phyloP scores from a whole-genome alignment of 2,113 vertebrate species.

The Saccopteryx bilineata region DNA sequence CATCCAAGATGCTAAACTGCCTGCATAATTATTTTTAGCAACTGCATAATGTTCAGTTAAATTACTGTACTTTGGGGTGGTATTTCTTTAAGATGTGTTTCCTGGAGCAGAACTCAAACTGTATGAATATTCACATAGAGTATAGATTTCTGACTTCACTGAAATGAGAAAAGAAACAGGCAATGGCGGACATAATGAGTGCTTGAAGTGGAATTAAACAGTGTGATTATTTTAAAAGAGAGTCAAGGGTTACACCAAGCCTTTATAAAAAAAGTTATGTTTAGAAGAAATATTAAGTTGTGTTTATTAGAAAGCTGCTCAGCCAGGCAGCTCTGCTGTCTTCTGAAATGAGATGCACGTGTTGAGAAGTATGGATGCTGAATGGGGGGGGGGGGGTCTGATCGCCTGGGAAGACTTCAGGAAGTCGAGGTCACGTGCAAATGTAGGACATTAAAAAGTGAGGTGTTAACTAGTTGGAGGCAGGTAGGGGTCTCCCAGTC shows the following conservation, averaged over 20 bases:
- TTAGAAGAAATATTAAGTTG: background rate
- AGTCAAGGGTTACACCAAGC: background rate
- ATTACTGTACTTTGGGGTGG: background rate
- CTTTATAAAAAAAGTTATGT: background rate
- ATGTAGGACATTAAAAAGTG: background rate
- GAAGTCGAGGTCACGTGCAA: background rate
- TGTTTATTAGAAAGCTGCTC: background rate
- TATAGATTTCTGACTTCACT: background rate
- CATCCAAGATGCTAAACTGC: background rate
- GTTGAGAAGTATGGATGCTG: background rate
- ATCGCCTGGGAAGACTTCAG: background rate
- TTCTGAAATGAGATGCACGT: slow-evolving; percentile 13
- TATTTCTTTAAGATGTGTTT: slow-evolving; percentile 1
- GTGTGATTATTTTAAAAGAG: slow-evolving; percentile 21
- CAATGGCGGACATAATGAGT: background rate
- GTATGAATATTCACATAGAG: background rate
- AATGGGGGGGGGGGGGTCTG: background rate
- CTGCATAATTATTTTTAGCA: slow-evolving; percentile 33
- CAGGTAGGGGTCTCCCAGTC: background rate
- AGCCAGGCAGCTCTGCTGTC: background rate
- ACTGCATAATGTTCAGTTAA: background rate
- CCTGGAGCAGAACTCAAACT: slow-evolving; percentile 27
- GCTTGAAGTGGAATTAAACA: background rate
- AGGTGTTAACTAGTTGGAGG: background rate
- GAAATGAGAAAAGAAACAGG: background rate